Conservation (phyloP, 2,888 invertebrate genomes). For the Standfussiana lucernea region DNA sequence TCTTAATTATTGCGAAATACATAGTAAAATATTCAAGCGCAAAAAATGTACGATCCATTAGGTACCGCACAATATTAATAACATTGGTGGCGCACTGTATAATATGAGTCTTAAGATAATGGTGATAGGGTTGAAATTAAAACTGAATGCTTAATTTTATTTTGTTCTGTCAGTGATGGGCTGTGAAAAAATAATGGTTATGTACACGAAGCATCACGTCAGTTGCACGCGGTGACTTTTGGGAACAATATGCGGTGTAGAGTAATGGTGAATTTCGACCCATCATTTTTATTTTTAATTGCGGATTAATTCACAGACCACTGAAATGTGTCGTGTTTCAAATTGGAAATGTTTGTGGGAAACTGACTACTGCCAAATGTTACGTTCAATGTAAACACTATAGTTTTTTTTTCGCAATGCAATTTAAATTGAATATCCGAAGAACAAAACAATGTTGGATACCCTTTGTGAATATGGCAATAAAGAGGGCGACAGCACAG, state of each 20-base stretch:
- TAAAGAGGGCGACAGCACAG: not conserved
- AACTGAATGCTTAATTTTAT: slow-evolving; percentile 66
- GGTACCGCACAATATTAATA: slow-evolving; percentile 65
- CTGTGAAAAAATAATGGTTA: slow-evolving; percentile 77
- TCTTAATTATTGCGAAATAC: slow-evolving; percentile 52
- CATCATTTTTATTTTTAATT: slow-evolving; percentile 45
- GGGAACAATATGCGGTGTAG: slow-evolving; percentile 52
- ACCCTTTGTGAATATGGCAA: not conserved
- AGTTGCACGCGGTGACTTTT: slow-evolving; percentile 71
- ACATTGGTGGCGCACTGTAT: slow-evolving; percentile 26
- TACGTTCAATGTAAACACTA: not conserved
- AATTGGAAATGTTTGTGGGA: slow-evolving; percentile 21
- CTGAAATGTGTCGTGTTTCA: slow-evolving; percentile 15
- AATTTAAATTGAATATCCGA: not conserved
- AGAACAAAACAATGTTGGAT: not conserved
- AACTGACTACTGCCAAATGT: not conserved
- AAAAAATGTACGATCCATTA: slow-evolving; percentile 65
- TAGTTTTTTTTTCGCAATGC: not conserved
- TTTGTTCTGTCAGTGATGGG: slow-evolving; percentile 75
- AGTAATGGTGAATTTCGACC: slow-evolving; percentile 43
- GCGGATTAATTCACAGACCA: slow-evolving; percentile 21
- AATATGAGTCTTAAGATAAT: slow-evolving; percentile 43
- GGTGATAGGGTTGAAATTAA: slow-evolving; percentile 62
- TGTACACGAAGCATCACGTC: slow-evolving; percentile 76
- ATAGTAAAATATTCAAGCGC: slow-evolving; percentile 65